Conservation (phyloP, 2,113 vertebrate genomes). For the Prolemur simus region DNA sequence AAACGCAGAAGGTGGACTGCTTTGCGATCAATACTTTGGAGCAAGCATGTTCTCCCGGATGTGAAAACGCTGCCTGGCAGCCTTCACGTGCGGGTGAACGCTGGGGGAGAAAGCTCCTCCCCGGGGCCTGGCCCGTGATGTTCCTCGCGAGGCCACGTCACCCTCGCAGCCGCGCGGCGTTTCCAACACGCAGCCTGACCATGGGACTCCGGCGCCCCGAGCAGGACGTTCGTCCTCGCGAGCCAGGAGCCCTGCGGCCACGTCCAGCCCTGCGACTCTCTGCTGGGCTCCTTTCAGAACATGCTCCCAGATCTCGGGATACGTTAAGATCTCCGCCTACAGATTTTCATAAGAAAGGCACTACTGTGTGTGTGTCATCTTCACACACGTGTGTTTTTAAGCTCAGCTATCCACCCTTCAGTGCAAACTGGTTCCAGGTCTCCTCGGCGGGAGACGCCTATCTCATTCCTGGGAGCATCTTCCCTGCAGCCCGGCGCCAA, state of each 20-base stretch:
- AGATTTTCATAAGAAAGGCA: neutral
- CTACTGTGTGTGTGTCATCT: neutral
- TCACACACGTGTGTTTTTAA: neutral
- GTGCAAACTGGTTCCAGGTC: neutral
- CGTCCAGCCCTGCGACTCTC: neutral
- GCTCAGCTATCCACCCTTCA: neutral
- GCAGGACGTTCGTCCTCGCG: neutral
- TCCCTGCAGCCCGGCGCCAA: neutral
- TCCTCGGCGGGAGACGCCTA: neutral
- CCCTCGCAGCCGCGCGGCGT: neutral
- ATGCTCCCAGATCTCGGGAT: neutral
- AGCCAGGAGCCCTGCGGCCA: neutral
- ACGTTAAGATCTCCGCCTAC: neutral
- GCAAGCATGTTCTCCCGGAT: neutral
- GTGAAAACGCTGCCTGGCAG: neutral
- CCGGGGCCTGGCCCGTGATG: neutral
- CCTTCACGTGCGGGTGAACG: neutral
- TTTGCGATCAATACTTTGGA: neutral
- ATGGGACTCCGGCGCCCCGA: too few species aligned
- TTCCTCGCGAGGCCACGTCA: neutral
- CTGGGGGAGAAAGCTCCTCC: neutral
- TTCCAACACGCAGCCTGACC: neutral
- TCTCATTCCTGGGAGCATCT: neutral
- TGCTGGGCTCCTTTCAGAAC: neutral
- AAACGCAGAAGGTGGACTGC: neutral